phyloP scores from a whole-genome alignment of 2,113 vertebrate genomes.

The Lophotis ruficrista region DNA sequence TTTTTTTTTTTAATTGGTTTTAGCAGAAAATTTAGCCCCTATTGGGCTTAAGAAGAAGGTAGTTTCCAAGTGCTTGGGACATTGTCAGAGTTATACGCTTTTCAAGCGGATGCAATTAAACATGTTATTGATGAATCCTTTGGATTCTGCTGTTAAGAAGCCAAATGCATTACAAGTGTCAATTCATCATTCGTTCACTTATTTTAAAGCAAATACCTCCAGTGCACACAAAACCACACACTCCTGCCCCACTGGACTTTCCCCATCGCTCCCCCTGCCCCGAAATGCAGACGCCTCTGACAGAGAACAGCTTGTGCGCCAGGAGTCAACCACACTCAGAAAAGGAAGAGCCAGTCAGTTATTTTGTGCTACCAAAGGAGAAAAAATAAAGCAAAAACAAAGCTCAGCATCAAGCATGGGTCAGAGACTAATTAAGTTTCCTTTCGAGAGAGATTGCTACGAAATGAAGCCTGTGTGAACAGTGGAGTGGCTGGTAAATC shows the following conservation, averaged over 20 bases:
- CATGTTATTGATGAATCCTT: background rate
- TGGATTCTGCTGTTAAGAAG: background rate
- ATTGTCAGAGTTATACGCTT: background rate
- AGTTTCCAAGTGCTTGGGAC: background rate
- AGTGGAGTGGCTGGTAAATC: constrained; percentile 21
- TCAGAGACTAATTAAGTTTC: constrained; percentile 48
- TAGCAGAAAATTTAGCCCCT: background rate
- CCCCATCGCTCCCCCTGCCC: background rate
- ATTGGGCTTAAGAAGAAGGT: background rate
- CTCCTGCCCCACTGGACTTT: background rate
- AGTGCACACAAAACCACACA: background rate
- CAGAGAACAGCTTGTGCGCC: background rate
- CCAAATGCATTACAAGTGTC: background rate
- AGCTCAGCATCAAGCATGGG: background rate
- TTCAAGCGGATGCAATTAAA: background rate
- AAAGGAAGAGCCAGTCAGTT: background rate
- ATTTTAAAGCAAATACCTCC: background rate
- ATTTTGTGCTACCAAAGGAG: background rate
- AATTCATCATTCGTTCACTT: background rate
- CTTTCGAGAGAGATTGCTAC: background rate
- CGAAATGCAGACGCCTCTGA: background rate
- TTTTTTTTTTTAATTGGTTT: background rate
- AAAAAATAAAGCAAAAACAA: constrained; percentile 2
- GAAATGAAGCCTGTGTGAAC: constrained; percentile 40
- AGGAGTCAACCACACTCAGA: background rate